A percentile compares a stretch with the other conserved stretches of the same genome.
Evolutionary conservation across 2,113 vertebrate species (phyloP).

Genomic region (Brienomyrus longianalis): DNA sequence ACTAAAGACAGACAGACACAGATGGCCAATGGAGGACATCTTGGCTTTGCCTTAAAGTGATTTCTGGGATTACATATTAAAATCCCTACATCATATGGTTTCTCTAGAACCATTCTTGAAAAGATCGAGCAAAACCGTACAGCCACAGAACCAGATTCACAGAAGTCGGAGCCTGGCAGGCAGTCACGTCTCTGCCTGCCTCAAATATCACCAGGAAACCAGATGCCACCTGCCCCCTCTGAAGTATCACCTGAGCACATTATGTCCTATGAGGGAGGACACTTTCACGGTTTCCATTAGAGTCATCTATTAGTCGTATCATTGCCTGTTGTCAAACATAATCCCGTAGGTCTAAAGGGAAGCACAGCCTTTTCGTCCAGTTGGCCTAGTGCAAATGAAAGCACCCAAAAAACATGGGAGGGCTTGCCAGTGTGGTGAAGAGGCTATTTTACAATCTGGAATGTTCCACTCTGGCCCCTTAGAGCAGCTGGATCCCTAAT

Average conservation of each 20-base stretch:
- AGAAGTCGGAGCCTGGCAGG: neutral
- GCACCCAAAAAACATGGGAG: neutral
- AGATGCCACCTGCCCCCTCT: slow-evolving; percentile 9
- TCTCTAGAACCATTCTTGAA: neutral
- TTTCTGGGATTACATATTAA: neutral
- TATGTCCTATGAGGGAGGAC: neutral
- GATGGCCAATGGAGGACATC: neutral
- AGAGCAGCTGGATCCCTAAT: neutral
- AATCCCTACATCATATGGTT: neutral
- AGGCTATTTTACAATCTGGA: neutral
- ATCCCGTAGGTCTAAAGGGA: neutral
- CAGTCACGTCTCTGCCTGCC: slow-evolving; percentile 36
- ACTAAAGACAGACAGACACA: neutral
- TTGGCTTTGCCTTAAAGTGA: neutral
- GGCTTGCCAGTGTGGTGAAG: neutral
- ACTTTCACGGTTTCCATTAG: neutral
- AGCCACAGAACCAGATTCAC: neutral
- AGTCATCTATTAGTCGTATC: neutral
- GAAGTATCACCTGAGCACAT: neutral
- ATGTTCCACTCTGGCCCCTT: neutral
- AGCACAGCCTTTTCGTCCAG: neutral
- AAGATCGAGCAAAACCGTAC: neutral
- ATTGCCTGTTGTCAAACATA: neutral
- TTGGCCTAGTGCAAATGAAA: neutral
- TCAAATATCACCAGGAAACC: slow-evolving; percentile 41